phyloP scores from a whole-genome alignment of 2,888 invertebrate species.

The Cephonodes hylas region DNA sequence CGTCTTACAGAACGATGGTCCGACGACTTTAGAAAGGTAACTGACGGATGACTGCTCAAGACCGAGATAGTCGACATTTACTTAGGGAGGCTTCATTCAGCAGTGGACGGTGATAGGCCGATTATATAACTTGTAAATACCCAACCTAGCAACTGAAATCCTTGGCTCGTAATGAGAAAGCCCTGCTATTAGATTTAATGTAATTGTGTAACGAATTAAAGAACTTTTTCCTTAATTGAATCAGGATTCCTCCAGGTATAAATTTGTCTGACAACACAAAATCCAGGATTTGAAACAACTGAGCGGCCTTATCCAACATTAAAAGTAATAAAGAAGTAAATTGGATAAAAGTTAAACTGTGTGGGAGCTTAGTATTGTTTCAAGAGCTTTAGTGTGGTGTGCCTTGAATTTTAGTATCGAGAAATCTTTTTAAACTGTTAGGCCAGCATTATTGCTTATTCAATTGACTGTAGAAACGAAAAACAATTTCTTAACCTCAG shows the following conservation, averaged over 20 bases:
- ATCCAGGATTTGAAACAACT: neutral
- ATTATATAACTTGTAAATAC: too few relatives aligned
- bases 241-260: neutral
- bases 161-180: neutral
- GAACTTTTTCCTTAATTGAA: conserved; percentile 1
- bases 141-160: too few relatives aligned
- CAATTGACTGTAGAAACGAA: too few relatives aligned
- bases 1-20: too few relatives aligned
- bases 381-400: neutral
- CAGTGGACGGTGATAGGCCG: too few relatives aligned
- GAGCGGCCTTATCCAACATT: neutral
- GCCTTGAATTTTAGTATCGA: neutral
- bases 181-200: neutral
- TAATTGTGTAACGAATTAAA: neutral
- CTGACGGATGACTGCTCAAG: too few relatives aligned
- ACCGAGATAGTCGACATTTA: too few relatives aligned
- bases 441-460: too few relatives aligned
- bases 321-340: neutral
- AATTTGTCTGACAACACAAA: neutral
- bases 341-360: neutral
- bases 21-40: too few relatives aligned
- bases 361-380: neutral
- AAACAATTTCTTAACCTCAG: too few relatives aligned
- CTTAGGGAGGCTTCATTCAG: too few relatives aligned
- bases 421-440: too few relatives aligned